These are phyloP conservation scores for Dermochelys coriacea DNA, from an alignment of 2,797 vertebrate species.

Conservation along the genomic window DNA sequence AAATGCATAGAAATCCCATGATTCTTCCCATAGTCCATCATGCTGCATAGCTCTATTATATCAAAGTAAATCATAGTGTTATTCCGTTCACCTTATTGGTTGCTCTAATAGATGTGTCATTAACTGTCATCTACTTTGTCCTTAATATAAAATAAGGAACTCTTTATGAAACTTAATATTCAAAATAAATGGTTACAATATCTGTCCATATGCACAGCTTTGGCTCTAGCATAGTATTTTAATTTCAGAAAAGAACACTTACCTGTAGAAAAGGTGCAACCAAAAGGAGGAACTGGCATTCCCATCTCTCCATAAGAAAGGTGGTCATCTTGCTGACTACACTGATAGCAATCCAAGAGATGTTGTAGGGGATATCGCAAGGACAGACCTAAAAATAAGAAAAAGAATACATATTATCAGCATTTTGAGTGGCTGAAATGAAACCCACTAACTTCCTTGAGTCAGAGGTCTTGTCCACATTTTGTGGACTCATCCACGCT, in stretches of 20 bases:
- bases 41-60: not conserved
- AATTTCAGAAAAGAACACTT: constrained; percentile 8
- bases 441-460: not conserved
- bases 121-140: not conserved
- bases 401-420: not conserved
- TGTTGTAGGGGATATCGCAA: constrained; percentile 84
- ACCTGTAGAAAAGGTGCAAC: constrained; percentile 93
- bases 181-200: not conserved
- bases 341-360: constrained; percentile 87
- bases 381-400: constrained; percentile 61
- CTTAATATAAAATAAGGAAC: not conserved
- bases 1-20: accelerated
- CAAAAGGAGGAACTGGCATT: constrained; percentile 91
- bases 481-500: not conserved
- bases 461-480: not conserved
- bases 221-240: accelerated
- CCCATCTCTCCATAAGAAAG: constrained; percentile 89
- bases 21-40: not conserved
- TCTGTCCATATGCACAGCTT: not conserved
- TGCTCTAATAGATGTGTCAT: not conserved
- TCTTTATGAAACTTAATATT: not conserved
- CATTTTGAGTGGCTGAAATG: accelerated
- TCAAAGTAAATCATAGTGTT: not conserved
- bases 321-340: constrained; percentile 87
- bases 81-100: not conserved